Base-by-base conservation (phyloP, 2,797 vertebrate species). In the Tenualosa ilisha region DNA sequence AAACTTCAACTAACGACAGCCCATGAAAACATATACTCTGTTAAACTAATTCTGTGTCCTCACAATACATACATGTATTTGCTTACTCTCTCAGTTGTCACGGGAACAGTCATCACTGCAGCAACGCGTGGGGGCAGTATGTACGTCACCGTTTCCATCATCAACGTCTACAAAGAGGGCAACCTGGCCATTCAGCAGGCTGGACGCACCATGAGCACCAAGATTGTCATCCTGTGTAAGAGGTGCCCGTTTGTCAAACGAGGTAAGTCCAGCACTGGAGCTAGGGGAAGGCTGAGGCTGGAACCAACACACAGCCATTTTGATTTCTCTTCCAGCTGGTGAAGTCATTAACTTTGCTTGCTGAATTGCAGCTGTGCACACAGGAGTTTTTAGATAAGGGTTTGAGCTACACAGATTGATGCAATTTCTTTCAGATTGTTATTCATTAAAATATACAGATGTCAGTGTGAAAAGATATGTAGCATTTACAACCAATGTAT, bases 201-300 rank as follows among this genome's bases (percentile, higher is more conserved):
- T 0, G 98, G 98, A 87, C 99, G 99, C 93, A 97, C 93, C 83
- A 98, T 99, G 98, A 99, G 98, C 89, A 96, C 97, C 92, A 99
- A 97, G 92, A 95, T 99, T 75, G 56, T 94, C 24, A 97, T 98
- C 91, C 93, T 97, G 85, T 99, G 98, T 94, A 98, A 96, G 93
- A 98, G 98, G 91, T 99, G 98, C 83, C 98, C 98, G 15, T 94
- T 97, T 54, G 92, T 99, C 94, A 96, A 96, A 91, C 95, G 98
- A 97, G 98, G 98, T 99, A 89, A 96, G 97, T 93, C 8, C 72
- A 37, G 13, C 15, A 40, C 4, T 12, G 4, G 26, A 72, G 31
- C 3, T 0, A 72, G 65, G 15, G 26, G 65, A 13, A 13, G 12
- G 26, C 31, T 11, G 12, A 40, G 40, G 7, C 37, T 22, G 40